phyloP scores from a whole-genome alignment of 2,797 vertebrate species.

The Allobates femoralis region DNA sequence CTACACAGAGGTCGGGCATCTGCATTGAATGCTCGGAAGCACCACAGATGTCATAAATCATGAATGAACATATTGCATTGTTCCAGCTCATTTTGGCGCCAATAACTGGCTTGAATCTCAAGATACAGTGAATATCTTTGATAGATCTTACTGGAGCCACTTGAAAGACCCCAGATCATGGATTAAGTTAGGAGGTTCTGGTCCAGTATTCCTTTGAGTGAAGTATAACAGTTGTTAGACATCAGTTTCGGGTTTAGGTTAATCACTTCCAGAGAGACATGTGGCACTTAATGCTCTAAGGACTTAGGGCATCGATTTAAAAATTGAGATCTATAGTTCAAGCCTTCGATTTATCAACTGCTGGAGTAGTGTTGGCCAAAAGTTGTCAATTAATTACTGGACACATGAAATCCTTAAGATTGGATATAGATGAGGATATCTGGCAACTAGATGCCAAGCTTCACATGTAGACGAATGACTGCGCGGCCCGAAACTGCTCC shows the following conservation, averaged over 20 bases:
- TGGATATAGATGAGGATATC: constrained; percentile 31
- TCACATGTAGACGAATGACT: no score
- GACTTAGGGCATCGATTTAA: constrained; percentile 7
- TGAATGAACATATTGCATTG: constrained; percentile 12
- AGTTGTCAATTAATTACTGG: constrained; percentile 1
- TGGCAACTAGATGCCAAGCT: constrained; percentile 5
- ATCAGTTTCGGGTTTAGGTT: background rate
- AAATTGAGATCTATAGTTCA: background rate
- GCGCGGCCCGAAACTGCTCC: no score
- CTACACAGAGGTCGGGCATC: background rate
- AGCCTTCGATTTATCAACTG: background rate
- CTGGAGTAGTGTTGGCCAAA: constrained; percentile 15
- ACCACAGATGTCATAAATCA: constrained; percentile 12
- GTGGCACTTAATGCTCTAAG: background rate
- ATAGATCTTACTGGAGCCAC: constrained; percentile 15
- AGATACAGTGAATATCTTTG: background rate
- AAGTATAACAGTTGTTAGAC: constrained; percentile 15
- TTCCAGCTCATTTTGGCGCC: constrained; percentile 39
- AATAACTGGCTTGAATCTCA: background rate
- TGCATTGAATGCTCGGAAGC: constrained; percentile 6
- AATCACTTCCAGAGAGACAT: background rate
- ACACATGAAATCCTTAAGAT: constrained; percentile 3
- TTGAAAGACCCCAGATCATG: constrained; percentile 8
- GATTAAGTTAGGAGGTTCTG: background rate
- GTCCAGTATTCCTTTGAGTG: background rate